Percentiles rank a stretch among this genome's conserved stretches.
phyloP scores from a whole-genome alignment of 2,888 invertebrate species.

The Sussaba pulchella region DNA sequence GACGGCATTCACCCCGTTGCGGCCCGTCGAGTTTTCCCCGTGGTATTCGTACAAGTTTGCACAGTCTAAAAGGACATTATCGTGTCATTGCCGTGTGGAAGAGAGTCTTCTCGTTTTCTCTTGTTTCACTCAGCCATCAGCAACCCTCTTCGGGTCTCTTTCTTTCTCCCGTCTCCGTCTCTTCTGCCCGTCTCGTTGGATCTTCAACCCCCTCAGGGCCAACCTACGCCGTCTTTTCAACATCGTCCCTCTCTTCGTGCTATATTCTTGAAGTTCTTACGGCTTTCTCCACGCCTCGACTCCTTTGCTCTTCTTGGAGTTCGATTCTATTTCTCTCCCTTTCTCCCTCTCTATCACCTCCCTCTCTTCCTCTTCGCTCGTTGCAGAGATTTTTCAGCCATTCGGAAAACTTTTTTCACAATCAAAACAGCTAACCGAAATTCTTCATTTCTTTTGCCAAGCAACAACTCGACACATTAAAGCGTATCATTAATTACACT shows the following conservation, averaged over 20 bases:
- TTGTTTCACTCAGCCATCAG: constrained; percentile 5
- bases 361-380: neutral
- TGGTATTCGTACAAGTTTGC: constrained; percentile 56
- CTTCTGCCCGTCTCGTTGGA: neutral
- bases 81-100: constrained; percentile 43
- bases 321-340: neutral
- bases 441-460: too few species aligned
- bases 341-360: neutral
- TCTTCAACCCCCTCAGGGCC: constrained; percentile 4
- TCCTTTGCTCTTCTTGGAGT: constrained; percentile 8
- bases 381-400: neutral
- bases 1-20: constrained; percentile 34
- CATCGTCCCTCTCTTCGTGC: constrained; percentile 14
- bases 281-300: constrained; percentile 1
- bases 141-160: neutral
- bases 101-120: constrained; percentile 20
- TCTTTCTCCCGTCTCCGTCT: neutral
- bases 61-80: constrained; percentile 57
- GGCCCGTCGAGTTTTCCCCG: constrained; percentile 34
- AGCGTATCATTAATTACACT: too few species aligned
- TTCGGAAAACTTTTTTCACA: too few species aligned
- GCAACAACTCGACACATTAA: too few species aligned
- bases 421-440: too few species aligned
- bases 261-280: constrained; percentile 35
- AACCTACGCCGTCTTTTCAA: constrained; percentile 34